These are phyloP conservation scores for Coregonus suidteri DNA, from an alignment of 2,797 vertebrate species.

Conservation along the genomic window DNA sequence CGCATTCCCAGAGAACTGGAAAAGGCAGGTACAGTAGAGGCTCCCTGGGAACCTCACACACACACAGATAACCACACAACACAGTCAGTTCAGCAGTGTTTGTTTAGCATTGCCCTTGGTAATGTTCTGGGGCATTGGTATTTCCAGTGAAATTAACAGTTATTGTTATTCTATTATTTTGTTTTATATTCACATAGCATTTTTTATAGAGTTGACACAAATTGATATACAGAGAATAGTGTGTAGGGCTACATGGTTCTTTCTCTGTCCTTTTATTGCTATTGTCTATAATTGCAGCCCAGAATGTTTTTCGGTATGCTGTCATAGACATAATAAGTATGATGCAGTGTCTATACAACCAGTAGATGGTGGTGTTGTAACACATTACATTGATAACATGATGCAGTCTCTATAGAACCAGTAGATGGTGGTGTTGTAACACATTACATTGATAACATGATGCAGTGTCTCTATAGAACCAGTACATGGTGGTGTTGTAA, in stretches of 20 bases:
- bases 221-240: no score
- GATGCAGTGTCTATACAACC: slow-evolving; percentile 14
- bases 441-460: not conserved
- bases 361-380: slow-evolving; percentile 41
- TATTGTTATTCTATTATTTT: no score
- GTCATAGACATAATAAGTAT: not conserved
- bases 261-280: no score
- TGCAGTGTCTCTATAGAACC: no score
- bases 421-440: slow-evolving; percentile 38
- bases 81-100: not conserved
- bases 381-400: not conserved
- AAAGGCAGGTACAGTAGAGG: slow-evolving; percentile 79
- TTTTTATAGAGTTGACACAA: no score
- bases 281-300: no score
- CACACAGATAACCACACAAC: not conserved
- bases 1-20: slow-evolving; percentile 96
- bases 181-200: no score
- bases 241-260: no score
- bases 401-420: slow-evolving; percentile 21
- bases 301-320: no score
- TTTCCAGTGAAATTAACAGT: no score
- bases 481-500: no score
- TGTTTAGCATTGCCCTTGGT: not conserved
- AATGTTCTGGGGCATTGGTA: not conserved
- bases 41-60: no score